Evolutionary conservation across 2,113 vertebrate species (phyloP).

Genomic region (Macrotis lagotis): DNA sequence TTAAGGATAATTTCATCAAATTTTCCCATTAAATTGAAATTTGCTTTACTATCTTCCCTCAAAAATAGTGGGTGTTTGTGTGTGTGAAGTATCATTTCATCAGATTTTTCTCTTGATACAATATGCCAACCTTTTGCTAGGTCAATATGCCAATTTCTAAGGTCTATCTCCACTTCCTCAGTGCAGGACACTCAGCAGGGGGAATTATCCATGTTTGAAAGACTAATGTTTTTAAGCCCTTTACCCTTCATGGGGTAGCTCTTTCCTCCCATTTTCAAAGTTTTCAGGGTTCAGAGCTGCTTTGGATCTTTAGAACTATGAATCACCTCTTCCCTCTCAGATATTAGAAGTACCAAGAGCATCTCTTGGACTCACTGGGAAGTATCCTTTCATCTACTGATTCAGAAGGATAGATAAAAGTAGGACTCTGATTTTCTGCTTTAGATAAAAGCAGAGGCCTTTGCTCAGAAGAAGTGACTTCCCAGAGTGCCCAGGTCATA

Average conservation of each 20-base stretch:
- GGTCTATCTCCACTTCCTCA: neutral
- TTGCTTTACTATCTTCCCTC: neutral
- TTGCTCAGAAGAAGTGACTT: neutral
- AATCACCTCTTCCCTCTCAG: neutral
- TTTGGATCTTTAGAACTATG: neutral
- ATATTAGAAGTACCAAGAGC: neutral
- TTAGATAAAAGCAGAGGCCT: neutral
- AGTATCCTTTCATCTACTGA: neutral
- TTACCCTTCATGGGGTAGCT: neutral
- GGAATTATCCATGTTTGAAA: neutral
- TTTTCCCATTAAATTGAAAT: neutral
- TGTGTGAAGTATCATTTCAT: neutral
- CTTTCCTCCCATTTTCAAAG: neutral
- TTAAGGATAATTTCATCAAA: neutral
- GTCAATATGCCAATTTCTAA: neutral
- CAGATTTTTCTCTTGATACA: neutral
- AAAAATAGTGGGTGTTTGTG: neutral
- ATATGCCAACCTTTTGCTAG: neutral
- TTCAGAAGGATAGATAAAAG: neutral
- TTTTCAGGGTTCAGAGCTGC: neutral
- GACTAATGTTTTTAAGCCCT: neutral
- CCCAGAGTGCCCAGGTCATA: neutral
- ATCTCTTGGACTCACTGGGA: neutral
- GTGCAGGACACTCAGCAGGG: neutral
- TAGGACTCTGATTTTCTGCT: neutral